Conservation (phyloP, 35 echinoderm and acorn worm species). For the Holothuria glaberrima region DNA sequence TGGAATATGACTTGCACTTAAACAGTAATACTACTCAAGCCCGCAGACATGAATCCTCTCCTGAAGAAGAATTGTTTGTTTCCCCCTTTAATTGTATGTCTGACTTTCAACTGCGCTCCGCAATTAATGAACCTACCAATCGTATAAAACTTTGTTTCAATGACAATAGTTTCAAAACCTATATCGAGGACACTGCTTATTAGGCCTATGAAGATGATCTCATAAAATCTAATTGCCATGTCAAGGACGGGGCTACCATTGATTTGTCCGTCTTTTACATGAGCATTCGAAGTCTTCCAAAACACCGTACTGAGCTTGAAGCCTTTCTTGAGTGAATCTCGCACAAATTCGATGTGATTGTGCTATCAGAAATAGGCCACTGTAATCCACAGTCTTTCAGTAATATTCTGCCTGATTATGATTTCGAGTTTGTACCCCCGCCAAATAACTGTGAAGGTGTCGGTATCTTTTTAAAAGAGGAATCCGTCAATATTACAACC, state of each 20-base stretch:
- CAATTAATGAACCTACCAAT: neutral
- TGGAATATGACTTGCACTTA: too few species aligned
- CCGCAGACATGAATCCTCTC: too few species aligned
- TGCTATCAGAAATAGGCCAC: conserved; percentile 5
- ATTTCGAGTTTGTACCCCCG: neutral
- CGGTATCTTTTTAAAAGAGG: neutral
- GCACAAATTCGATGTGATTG: conserved; percentile 4
- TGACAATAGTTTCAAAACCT: too few species aligned
- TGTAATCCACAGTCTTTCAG: conserved; percentile 18
- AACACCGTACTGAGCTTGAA: neutral
- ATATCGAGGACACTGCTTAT: neutral
- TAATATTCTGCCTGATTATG: too few species aligned
- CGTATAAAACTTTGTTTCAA: neutral
- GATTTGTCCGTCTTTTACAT: neutral
- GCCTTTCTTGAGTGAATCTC: neutral
- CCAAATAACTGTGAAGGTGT: neutral
- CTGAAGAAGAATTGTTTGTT: neutral
- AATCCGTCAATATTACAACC: neutral
- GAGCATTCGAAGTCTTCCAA: neutral
- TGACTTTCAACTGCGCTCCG: too few species aligned
- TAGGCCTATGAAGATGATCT: neutral
- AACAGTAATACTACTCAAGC: too few species aligned
- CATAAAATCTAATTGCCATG: neutral
- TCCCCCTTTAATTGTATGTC: neutral
- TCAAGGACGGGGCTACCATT: neutral